Base-by-base conservation (phyloP, 2,888 invertebrate species). In the Epirrhoe alternata region DNA sequence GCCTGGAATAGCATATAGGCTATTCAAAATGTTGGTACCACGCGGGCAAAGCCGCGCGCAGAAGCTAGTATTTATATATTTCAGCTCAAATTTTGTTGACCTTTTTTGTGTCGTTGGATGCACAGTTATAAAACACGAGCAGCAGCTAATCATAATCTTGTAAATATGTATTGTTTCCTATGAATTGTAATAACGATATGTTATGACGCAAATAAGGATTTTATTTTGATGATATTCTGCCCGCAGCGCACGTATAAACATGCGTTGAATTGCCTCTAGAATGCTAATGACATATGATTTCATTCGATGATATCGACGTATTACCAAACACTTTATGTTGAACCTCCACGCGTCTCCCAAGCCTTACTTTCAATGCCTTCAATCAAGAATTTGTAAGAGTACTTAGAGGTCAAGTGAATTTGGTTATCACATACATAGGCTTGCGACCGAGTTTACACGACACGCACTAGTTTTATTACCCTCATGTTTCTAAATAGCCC, bases 401-500 rank as follows among this genome's bases (percentile, higher is more conserved):
- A 76, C 74, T 76, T 72, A 79, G 76, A 81, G 91, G 65, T 84
- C 90, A 78, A 52, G 61, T 51, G 77, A 77, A 61, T 75, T 74
- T 90, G 88, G 90, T 73, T 76, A 72, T 69, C 64, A 73, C 71
- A 77, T 80, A 76, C 81, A 79, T 83, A 88, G 82, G 84, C 85
- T 83, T 84, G 85, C 88, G 89, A 88, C 90, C 89, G 88, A 86
- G 82, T 91, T 90, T 84, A 88, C 86, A 87, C 84, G 87, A 88
- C 90, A 90, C 91, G 90, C 89, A 92, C 92, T 91, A 91, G 88
- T 91, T 92, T 92, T 92, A 93, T 92, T 92, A 90, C 93, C 93
- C 92, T 90, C 92, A 93, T 93, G 93, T 89, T 92, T 93, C 88
- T 88, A 92, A 93, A 93, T 92, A 86, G 88, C 92, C 93, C 93